phyloP scores from a whole-genome alignment of 2,888 invertebrate genomes.

The Alentia gelatinosa region DNA sequence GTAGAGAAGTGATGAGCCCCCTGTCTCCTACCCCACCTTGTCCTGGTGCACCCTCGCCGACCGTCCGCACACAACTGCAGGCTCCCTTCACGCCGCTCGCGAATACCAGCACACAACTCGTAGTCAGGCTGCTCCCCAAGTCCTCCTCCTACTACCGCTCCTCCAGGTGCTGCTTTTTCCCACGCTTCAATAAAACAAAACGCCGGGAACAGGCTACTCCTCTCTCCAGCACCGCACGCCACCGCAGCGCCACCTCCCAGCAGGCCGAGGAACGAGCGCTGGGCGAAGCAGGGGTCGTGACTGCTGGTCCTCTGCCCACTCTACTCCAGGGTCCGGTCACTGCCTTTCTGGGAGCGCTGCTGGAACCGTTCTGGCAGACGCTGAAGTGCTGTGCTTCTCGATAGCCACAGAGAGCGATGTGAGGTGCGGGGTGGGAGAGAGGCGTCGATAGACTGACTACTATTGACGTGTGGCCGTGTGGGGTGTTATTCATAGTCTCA shows the following conservation, averaged over 20 bases:
- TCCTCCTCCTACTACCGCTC: neutral
- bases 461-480: neutral
- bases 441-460: neutral
- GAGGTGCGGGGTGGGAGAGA: neutral
- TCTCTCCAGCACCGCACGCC: neutral
- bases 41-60: neutral
- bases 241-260: neutral
- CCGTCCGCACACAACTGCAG: too few species aligned
- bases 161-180: constrained; percentile 1
- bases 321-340: neutral
- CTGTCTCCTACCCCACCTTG: neutral
- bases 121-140: too few species aligned
- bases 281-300: neutral
- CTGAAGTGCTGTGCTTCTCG: constrained; percentile 10
- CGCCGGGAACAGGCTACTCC: neutral
- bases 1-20: too few species aligned
- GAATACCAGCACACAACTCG: too few species aligned
- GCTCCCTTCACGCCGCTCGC: too few species aligned
- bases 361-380: constrained; percentile 13
- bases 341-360: neutral
- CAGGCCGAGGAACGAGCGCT: neutral
- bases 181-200: neutral
- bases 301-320: neutral
- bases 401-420: neutral
- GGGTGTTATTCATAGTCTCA: too few species aligned